Evolutionary conservation across 2,888 invertebrate species (phyloP), one percentile per base, ranked within the genome.

Genomic region (Zygogramma bicolorata): DNA sequence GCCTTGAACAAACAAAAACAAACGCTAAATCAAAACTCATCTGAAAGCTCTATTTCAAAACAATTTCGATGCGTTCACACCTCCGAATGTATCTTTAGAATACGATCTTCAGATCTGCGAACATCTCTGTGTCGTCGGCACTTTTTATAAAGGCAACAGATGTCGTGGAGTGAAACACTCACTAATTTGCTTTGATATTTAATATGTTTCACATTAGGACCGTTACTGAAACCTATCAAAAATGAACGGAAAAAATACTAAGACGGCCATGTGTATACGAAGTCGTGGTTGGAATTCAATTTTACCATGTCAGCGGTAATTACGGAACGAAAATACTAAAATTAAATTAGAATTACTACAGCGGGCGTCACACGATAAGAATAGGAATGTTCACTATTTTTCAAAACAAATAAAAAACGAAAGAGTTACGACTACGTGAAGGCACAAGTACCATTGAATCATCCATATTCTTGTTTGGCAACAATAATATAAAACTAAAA

Each of bases 141-240:
- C 73, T 75, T 76, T 75, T 76, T 73, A 67, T 72, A 69, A 61
- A 40, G 42, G 62, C 25, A 72, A 66, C 80, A 80, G 77, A 79
- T 80, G 80, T 77, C 58, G 69, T 60, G 66, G 70, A 68, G 61
- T 65, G 40, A 60, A 38, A 61, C 70, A 67, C 73, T 65, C 71
- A 75, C 79, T 76, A 80, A 80, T 80, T 77, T 76, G 67, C 81
- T 81, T 81, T 81, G 81, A 81, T 78, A 81, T 79, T 77, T 29
- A 53, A 79, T 79, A 76, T 66, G 72, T 42, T 71, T 72, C 62
- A 65, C 63, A 66, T 69, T 59, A 71, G 66, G 72, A 73, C 79
- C 81, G 79, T 81, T 76, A 79, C 80, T 69, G 73, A 73, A 68
- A 74, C 74, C 79, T 77, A 78, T 77, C 77, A 79, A 76, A 74